Conservation (phyloP, 2,888 invertebrate species). For the Altica lythri region DNA sequence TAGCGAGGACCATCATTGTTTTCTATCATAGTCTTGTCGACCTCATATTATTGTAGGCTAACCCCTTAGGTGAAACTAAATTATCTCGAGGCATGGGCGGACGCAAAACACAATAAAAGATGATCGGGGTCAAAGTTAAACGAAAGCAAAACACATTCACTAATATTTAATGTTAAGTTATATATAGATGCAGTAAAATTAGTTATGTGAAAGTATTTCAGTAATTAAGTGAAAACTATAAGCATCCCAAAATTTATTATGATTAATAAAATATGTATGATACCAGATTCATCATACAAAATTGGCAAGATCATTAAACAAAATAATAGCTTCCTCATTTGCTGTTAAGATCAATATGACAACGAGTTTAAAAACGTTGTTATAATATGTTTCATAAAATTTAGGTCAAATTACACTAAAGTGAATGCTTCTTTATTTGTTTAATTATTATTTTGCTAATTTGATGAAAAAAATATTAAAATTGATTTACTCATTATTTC, state of each 20-base stretch:
- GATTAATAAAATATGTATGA: slow-evolving; percentile 13
- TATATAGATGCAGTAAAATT: slow-evolving; percentile 16
- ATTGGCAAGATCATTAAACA: background rate
- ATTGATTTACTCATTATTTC: too few relatives aligned
- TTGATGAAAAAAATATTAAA: too few relatives aligned
- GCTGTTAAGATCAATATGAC: background rate
- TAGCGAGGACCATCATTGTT: background rate
- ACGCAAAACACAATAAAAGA: slow-evolving; percentile 5
- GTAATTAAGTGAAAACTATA: slow-evolving; percentile 24
- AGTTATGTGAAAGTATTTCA: slow-evolving; percentile 31
- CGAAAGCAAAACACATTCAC: slow-evolving; percentile 30
- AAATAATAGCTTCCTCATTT: background rate
- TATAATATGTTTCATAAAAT: too few relatives aligned
- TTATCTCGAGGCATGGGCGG: slow-evolving; percentile 18
- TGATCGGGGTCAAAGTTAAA: slow-evolving; percentile 30
- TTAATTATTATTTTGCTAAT: too few relatives aligned
- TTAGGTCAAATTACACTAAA: too few relatives aligned
- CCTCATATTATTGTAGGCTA: slow-evolving; percentile 7
- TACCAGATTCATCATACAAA: slow-evolving; percentile 3
- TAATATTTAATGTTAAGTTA: slow-evolving; percentile 13
- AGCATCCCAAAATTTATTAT: slow-evolving; percentile 19
- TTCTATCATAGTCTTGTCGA: background rate
- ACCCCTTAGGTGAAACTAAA: slow-evolving; percentile 13
- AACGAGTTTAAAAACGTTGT: too few relatives aligned
- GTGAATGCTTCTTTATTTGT: too few relatives aligned